A percentile compares a stretch with the other conserved stretches of the same genome.
These are phyloP conservation scores for Haliclona indistincta DNA, from an alignment of 37 sponge, comb jelly and placozoan species.

Conservation along the genomic window DNA sequence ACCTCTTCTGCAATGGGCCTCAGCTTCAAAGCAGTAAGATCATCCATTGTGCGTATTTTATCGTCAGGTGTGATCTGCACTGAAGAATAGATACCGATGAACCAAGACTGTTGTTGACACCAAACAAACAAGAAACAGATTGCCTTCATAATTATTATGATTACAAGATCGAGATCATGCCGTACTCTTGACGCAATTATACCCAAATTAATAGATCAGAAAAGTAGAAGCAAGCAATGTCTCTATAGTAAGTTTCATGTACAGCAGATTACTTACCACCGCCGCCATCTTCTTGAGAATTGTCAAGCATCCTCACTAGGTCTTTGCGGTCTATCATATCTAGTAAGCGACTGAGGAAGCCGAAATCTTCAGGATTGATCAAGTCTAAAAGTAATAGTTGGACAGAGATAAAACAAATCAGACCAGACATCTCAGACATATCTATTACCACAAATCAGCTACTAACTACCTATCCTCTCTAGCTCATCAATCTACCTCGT, in stretches of 20 bases:
- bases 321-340: constrained; percentile 45
- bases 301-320: constrained; percentile 6
- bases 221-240: too few relatives aligned
- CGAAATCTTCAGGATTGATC: constrained; percentile 17
- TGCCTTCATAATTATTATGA: too few relatives aligned
- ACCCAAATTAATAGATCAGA: too few relatives aligned
- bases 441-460: neutral
- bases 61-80: too few relatives aligned
- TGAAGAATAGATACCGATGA: neutral
- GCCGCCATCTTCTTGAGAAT: constrained; percentile 10
- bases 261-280: neutral
- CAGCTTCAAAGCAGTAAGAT: neutral
- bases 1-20: constrained; percentile 3
- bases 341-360: constrained; percentile 34
- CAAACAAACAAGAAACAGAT: too few relatives aligned
- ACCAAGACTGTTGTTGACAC: neutral
- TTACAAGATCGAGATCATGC: too few relatives aligned
- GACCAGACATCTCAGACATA: neutral
- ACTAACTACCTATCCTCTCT: neutral
- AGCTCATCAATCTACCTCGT: constrained; percentile 5
- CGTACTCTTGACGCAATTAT: too few relatives aligned
- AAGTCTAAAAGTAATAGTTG: constrained; percentile 7
- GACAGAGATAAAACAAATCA: neutral
- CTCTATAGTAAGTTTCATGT: too few relatives aligned
- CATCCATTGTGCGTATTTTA: neutral